Conservation (phyloP, 2,888 invertebrate species). For the Cenopis cana region DNA sequence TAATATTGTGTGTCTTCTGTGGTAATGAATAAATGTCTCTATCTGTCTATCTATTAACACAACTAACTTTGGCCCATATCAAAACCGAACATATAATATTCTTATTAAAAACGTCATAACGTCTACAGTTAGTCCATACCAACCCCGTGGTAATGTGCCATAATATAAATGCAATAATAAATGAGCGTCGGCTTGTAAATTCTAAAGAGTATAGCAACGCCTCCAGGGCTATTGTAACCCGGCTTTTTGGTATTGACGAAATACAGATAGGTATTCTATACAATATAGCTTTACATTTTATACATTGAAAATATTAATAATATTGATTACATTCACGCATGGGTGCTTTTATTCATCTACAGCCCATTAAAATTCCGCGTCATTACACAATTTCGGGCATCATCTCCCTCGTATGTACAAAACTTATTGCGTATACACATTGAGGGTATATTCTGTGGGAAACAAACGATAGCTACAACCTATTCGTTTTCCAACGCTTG, state of each 20-base stretch:
- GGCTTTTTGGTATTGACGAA: too few species aligned
- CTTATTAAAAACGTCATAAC: neutral
- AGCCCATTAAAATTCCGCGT: conserved; percentile 32
- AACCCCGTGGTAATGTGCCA: too few species aligned
- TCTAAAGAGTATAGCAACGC: too few species aligned
- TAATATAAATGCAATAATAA: too few species aligned
- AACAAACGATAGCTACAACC: conserved; percentile 22
- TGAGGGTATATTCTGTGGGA: conserved; percentile 15
- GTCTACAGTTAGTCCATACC: too few species aligned
- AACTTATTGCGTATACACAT: conserved; percentile 16
- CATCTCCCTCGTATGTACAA: conserved; percentile 7
- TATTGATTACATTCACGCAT: conserved; percentile 15
- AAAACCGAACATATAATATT: neutral
- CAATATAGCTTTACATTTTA: conserved; percentile 4
- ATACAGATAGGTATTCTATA: neutral
- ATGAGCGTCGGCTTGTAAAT: too few species aligned
- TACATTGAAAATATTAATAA: conserved; percentile 2
- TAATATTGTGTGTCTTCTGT: too few species aligned
- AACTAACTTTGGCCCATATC: too few species aligned
- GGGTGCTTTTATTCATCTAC: conserved; percentile 6
- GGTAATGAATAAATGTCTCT: too few species aligned
- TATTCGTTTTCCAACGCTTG: conserved; percentile 34
- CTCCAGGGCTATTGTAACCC: too few species aligned
- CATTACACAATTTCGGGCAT: conserved; percentile 32
- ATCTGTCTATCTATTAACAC: too few species aligned